Conservation (phyloP, 2,888 invertebrate genomes). For the Pristionchus mayeri region DNA sequence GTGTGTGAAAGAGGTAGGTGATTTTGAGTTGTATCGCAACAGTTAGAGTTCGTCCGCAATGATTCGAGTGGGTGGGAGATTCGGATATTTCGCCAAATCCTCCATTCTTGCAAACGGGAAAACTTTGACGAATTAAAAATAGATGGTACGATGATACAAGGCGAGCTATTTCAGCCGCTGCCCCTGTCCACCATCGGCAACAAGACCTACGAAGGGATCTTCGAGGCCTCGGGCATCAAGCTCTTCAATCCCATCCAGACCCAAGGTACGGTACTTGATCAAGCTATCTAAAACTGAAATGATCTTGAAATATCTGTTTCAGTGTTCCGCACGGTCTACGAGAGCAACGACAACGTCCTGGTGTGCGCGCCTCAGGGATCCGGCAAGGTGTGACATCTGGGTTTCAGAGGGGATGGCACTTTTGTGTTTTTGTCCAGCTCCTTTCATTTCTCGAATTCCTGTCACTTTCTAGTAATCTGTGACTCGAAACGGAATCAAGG, state of each 20-base stretch:
- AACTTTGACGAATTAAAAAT: no score
- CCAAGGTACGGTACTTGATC: conserved; percentile 80
- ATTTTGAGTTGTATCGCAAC: no score
- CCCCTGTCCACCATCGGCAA: conserved; percentile 92
- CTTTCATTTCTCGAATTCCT: no score
- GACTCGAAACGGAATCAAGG: no score
- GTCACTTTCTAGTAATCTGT: no score
- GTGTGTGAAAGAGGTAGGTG: no score
- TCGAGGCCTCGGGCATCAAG: conserved; percentile 85
- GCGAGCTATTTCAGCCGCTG: conserved; percentile 89
- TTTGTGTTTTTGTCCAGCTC: no score
- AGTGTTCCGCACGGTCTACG: conserved; percentile 96
- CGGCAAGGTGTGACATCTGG: conserved; percentile 60
- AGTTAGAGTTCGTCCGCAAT: no score
- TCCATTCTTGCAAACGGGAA: no score
- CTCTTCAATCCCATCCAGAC: conserved; percentile 99
- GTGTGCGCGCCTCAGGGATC: conserved; percentile 81
- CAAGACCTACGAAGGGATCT: conserved; percentile 88
- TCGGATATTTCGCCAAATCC: no score
- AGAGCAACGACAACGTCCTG: conserved; percentile 95
- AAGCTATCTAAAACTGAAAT: background rate
- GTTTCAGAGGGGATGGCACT: background rate
- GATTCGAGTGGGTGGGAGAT: no score
- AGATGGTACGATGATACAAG: no score
- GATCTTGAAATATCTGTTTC: conserved; percentile 56